A percentile compares a stretch with the other conserved stretches of the same genome.
Evolutionary conservation across 2,797 vertebrate genomes (phyloP).

Genomic region (Chelonia mydas): DNA sequence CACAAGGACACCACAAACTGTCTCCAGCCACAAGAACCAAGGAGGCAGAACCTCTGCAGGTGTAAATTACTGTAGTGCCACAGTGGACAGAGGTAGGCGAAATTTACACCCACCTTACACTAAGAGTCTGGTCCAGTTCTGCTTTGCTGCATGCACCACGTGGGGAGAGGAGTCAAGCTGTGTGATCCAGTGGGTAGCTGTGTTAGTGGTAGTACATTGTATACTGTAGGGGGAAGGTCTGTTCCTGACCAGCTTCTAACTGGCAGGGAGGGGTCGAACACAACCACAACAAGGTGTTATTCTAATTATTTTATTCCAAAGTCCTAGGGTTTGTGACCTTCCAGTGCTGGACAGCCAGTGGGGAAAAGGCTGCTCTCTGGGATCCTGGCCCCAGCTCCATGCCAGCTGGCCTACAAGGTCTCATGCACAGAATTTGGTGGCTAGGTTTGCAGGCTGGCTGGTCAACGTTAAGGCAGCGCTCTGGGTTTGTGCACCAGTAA

Average conservation of each 20-base stretch:
- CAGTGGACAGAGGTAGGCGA: neutral
- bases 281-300: neutral
- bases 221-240: rapidly evolving
- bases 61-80: rapidly evolving
- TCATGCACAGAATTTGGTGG: too few relatives aligned
- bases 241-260: rapidly evolving
- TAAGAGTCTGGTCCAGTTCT: too few relatives aligned
- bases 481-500: too few relatives aligned
- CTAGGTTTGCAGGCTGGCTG: too few relatives aligned
- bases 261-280: neutral
- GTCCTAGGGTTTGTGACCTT: too few relatives aligned
- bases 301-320: too few relatives aligned
- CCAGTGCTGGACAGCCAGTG: too few relatives aligned
- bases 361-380: too few relatives aligned
- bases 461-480: too few relatives aligned
- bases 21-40: neutral
- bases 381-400: too few relatives aligned
- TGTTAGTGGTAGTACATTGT: rapidly evolving
- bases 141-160: neutral
- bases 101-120: neutral
- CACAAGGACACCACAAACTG: neutral
- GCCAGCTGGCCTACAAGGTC: too few relatives aligned
- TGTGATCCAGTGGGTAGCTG: rapidly evolving
- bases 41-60: neutral
- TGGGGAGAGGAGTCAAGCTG: too few relatives aligned